Evolutionary conservation across 2,113 vertebrate species (phyloP).

Genomic region (Monarcha castaneiventris): DNA sequence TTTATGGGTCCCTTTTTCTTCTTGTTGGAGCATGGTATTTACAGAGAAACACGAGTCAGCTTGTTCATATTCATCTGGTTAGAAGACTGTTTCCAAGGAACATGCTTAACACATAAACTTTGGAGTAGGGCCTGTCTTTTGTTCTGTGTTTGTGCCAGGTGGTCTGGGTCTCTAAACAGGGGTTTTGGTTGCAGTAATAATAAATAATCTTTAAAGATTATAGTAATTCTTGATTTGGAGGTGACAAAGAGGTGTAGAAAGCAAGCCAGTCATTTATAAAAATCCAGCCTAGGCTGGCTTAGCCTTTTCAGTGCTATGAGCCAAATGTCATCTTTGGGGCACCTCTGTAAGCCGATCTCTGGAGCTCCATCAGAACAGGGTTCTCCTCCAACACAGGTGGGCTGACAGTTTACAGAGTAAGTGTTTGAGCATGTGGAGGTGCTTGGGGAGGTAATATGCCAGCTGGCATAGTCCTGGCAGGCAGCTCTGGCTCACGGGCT

Average conservation of each 20-base stretch:
- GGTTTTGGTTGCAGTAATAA: slow-evolving; percentile 1
- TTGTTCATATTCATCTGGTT: neutral
- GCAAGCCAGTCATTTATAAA: neutral
- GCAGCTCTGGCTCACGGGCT: neutral
- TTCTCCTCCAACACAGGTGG: slow-evolving; percentile 31
- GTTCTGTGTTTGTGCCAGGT: slow-evolving; percentile 4
- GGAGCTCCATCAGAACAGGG: neutral
- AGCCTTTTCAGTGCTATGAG: neutral
- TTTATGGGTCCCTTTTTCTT: neutral
- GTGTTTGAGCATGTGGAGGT: slow-evolving; percentile 38
- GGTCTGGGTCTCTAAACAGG: slow-evolving; percentile 4
- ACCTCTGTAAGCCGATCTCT: neutral
- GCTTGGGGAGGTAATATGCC: neutral
- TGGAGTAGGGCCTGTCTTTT: neutral
- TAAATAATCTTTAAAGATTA: slow-evolving; percentile 25
- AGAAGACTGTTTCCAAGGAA: neutral
- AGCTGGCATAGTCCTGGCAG: slow-evolving; percentile 29
- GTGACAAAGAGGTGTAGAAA: slow-evolving; percentile 42
- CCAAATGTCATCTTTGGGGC: neutral
- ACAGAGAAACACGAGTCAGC: neutral
- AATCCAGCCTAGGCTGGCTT: neutral
- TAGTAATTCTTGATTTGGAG: neutral
- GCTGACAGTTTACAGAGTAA: slow-evolving; percentile 36
- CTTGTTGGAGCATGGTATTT: neutral
- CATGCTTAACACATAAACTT: neutral